These are phyloP conservation scores for Drosophila fuyamai DNA, from an alignment of 1,140 invertebrate species.

Conservation along the genomic window DNA sequence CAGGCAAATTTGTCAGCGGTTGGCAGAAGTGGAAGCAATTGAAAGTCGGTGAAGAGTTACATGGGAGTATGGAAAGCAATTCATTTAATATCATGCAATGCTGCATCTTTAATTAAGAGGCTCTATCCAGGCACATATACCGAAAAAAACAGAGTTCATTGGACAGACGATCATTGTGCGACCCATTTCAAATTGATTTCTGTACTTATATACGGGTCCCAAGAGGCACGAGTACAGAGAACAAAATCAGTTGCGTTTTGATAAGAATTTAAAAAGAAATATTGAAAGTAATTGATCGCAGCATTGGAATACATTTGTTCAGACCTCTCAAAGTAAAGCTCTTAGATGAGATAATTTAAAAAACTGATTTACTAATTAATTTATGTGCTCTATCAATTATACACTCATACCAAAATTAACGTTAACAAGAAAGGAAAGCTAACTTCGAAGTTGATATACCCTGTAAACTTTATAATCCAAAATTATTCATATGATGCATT, in stretches of 20 bases:
- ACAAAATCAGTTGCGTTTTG: not conserved
- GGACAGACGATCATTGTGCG: slow-evolving; percentile 12
- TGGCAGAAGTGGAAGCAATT: slow-evolving; percentile 32
- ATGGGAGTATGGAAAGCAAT: slow-evolving; percentile 20
- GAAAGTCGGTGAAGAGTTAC: slow-evolving; percentile 34
- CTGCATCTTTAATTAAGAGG: slow-evolving; percentile 41
- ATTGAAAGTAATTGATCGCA: too few species aligned
- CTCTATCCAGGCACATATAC: slow-evolving; percentile 3
- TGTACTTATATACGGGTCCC: not conserved
- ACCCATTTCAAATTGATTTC: slow-evolving; percentile 20
- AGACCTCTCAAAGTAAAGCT: too few species aligned
- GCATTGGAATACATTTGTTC: too few species aligned
- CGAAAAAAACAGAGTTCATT: slow-evolving; percentile 29
- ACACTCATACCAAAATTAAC: too few species aligned
- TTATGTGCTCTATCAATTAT: too few species aligned
- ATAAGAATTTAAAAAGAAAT: not conserved
- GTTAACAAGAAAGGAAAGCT: too few species aligned
- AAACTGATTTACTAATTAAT: too few species aligned
- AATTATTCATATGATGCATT: too few species aligned
- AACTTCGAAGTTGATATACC: too few species aligned
- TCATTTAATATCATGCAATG: slow-evolving; percentile 12
- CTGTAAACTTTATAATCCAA: too few species aligned
- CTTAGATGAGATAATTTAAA: too few species aligned
- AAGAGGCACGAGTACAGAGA: too few species aligned
- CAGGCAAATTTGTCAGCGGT: slow-evolving; percentile 26